phyloP scores from a whole-genome alignment of 2,888 invertebrate genomes.

The Apodemia mormo region DNA sequence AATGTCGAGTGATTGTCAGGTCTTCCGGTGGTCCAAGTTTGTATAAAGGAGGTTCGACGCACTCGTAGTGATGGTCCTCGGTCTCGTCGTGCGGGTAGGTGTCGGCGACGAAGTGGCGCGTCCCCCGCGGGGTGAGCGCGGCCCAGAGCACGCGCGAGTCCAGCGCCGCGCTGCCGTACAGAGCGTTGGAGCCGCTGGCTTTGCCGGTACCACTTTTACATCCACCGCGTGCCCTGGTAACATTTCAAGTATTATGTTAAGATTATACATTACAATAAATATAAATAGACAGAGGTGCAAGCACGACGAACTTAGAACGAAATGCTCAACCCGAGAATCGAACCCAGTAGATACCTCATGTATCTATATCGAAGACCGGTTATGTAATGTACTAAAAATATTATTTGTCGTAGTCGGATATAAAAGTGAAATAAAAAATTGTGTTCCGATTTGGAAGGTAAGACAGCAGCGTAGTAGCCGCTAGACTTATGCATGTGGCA shows the following conservation, averaged over 20 bases:
- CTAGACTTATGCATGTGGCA: too few species aligned
- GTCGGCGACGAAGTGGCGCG: conserved; percentile 88
- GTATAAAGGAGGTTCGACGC: conserved; percentile 83
- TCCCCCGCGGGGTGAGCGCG: conserved; percentile 90
- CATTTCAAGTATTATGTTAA: not conserved
- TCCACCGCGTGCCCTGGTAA: conserved; percentile 67
- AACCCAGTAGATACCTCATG: too few species aligned
- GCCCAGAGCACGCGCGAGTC: conserved; percentile 91
- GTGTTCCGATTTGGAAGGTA: too few species aligned
- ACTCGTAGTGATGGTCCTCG: conserved; percentile 87
- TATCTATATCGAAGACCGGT: too few species aligned
- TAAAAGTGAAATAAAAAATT: too few species aligned
- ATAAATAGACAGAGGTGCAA: too few species aligned
- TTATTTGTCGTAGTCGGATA: too few species aligned
- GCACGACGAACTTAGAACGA: too few species aligned
- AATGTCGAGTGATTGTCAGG: conserved; percentile 85
- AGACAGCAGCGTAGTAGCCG: too few species aligned
- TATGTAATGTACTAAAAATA: too few species aligned
- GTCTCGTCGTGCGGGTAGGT: conserved; percentile 83
- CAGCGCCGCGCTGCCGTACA: conserved; percentile 77
- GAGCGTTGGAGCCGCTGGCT: conserved; percentile 69
- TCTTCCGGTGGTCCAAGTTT: conserved; percentile 76
- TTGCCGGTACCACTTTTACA: conserved; percentile 81
- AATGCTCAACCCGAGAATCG: not conserved
- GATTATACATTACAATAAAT: not conserved